Evolutionary conservation across 30 jellyfish, hydroid and myxozoan species (phyloP).

Genomic region (Catostylus mosaicus): DNA sequence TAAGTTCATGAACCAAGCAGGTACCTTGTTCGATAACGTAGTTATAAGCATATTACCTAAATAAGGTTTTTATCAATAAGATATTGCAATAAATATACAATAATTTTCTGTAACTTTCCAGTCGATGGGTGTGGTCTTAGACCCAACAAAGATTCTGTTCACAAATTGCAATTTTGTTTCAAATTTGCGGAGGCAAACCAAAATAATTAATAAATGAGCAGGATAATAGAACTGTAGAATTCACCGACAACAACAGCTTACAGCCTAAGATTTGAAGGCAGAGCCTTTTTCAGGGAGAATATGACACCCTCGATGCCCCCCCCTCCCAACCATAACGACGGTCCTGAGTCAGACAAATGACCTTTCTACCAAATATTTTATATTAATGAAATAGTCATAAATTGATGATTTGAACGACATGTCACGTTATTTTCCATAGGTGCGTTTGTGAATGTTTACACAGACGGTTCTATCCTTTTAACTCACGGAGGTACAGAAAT

Average conservation of each 20-base stretch:
- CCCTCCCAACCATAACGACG: too few species aligned
- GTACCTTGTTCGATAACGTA: background rate
- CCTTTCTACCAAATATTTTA: background rate
- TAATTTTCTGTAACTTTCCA: background rate
- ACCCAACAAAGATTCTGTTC: too few species aligned
- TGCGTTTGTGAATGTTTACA: constrained; percentile 21
- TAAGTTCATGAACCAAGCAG: constrained; percentile 46
- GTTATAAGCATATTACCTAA: background rate
- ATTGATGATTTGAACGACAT: background rate
- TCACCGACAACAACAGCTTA: too few species aligned
- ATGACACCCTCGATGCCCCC: too few species aligned
- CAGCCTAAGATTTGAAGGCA: background rate
- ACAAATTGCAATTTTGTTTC: too few species aligned
- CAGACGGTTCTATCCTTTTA: constrained; percentile 43
- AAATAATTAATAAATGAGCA: too few species aligned
- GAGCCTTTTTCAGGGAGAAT: background rate
- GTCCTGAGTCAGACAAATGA: background rate
- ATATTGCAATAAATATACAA: background rate
- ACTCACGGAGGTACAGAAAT: constrained; percentile 51
- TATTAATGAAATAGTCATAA: background rate
- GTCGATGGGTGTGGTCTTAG: background rate
- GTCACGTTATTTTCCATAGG: background rate
- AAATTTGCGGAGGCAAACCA: too few species aligned
- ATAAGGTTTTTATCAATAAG: background rate
- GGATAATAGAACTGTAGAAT: background rate